phyloP scores from a whole-genome alignment of 2,888 invertebrate species.

The Caenorhabditis panamensis region DNA sequence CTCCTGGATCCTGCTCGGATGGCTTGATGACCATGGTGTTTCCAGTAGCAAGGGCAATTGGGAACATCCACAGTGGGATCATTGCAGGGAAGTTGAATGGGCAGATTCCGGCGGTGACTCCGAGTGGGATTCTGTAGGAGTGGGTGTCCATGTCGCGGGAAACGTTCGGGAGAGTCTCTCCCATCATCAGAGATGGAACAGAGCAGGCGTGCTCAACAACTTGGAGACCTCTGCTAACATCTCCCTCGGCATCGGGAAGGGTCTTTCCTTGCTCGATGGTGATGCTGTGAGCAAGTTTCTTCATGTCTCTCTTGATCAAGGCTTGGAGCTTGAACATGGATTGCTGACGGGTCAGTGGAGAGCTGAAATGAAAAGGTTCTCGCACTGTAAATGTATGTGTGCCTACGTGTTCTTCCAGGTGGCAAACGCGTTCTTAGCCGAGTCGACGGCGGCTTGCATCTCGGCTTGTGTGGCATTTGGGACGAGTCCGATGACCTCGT shows the following conservation, averaged over 20 bases:
- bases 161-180: conserved; percentile 89
- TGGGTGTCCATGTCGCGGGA: conserved; percentile 97
- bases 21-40: conserved; percentile 96
- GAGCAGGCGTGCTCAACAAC: conserved; percentile 97
- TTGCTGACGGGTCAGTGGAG: conserved; percentile 93
- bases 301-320: conserved; percentile 90
- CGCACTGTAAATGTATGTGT: not conserved
- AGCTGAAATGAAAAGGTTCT: conserved; percentile 82
- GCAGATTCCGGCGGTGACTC: conserved; percentile 88
- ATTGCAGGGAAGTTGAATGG: conserved; percentile 88
- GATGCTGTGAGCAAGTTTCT: conserved; percentile 91
- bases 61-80: conserved; percentile 96
- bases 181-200: conserved; percentile 92
- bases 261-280: conserved; percentile 98
- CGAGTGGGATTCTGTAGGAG: conserved; percentile 92
- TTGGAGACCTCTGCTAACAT: conserved; percentile 94
- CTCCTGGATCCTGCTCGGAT: conserved; percentile 97
- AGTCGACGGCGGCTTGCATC: conserved; percentile 91
- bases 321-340: conserved; percentile 92
- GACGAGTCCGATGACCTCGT: conserved; percentile 86
- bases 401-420: conserved; percentile 90
- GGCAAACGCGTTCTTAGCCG: conserved; percentile 88
- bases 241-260: conserved; percentile 95
- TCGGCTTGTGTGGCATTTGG: conserved; percentile 92
- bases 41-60: conserved; percentile 88